These are phyloP conservation scores for Epinephelus coioides DNA, from an alignment of 2,797 vertebrate species.

Conservation along the genomic window DNA sequence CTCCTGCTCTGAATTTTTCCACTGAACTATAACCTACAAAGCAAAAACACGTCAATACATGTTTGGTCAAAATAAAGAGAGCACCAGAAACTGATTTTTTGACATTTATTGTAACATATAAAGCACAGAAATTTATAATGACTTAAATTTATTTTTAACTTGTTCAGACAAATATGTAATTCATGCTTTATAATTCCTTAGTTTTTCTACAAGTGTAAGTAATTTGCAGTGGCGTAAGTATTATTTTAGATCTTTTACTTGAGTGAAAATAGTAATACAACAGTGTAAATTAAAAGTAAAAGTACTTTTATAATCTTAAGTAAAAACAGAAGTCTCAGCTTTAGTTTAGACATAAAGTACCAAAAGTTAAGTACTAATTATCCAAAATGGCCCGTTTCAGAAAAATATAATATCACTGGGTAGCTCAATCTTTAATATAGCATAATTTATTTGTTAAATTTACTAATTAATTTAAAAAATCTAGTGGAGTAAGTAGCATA, in stretches of 20 bases:
- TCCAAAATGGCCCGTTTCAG: too few relatives aligned
- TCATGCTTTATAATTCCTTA: neutral
- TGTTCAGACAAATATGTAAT: neutral
- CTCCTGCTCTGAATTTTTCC: slow-evolving; percentile 39
- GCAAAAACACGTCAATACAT: slow-evolving; percentile 9
- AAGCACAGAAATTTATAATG: neutral
- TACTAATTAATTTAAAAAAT: too few relatives aligned
- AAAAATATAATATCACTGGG: too few relatives aligned
- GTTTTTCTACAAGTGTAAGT: neutral
- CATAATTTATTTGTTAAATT: too few relatives aligned
- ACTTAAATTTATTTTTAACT: neutral
- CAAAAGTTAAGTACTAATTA: too few relatives aligned
- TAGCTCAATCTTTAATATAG: too few relatives aligned
- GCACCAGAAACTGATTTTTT: neutral
- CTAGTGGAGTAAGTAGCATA: too few relatives aligned
- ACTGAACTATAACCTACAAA: slow-evolving; percentile 16
- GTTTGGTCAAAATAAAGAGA: neutral
- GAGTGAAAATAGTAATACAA: neutral
- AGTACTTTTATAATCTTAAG: too few relatives aligned
- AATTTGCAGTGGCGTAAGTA: neutral
- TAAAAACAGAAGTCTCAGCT: too few relatives aligned
- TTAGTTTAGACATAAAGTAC: too few relatives aligned
- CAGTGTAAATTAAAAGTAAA: too few relatives aligned
- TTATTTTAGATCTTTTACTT: neutral
- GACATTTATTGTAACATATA: neutral